phyloP scores from a whole-genome alignment of 2,888 invertebrate genomes.

The Molorchus minor region DNA sequence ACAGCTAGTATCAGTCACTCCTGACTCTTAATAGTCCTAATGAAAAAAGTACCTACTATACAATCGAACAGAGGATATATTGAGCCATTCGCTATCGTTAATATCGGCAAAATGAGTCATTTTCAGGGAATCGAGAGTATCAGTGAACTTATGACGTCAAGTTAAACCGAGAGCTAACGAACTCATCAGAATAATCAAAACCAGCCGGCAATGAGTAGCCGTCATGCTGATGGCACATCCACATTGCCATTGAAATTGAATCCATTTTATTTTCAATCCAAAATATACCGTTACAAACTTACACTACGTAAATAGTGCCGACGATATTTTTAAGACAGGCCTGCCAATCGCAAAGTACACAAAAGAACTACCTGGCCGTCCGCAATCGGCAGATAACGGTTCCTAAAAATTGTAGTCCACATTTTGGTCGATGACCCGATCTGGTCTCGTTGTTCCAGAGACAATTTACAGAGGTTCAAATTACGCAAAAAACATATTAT shows the following conservation, averaged over 20 bases:
- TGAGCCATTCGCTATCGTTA: too few relatives aligned
- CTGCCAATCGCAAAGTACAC: slow-evolving; percentile 9
- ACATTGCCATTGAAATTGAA: slow-evolving; percentile 52
- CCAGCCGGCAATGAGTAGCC: not conserved
- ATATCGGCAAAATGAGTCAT: slow-evolving; percentile 26
- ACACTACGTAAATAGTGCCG: slow-evolving; percentile 39
- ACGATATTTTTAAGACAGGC: slow-evolving; percentile 10
- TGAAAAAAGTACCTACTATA: too few relatives aligned
- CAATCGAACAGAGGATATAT: too few relatives aligned
- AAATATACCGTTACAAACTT: slow-evolving; percentile 49
- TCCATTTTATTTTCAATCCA: slow-evolving; percentile 57
- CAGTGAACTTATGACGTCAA: slow-evolving; percentile 35
- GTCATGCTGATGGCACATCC: slow-evolving; percentile 12
- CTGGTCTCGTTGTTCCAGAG: slow-evolving; percentile 33
- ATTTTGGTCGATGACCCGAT: slow-evolving; percentile 58
- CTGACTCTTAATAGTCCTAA: too few relatives aligned
- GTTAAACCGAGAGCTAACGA: slow-evolving; percentile 33
- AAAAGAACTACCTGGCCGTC: slow-evolving; percentile 41
- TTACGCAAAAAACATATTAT: slow-evolving; percentile 2
- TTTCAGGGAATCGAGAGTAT: slow-evolving; percentile 26
- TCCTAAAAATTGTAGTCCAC: slow-evolving; percentile 57
- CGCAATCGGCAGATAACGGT: slow-evolving; percentile 58
- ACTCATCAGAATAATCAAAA: slow-evolving; percentile 26
- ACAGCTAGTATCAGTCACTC: too few relatives aligned
- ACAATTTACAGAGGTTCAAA: slow-evolving; percentile 31